Base-by-base conservation (phyloP, 2,797 vertebrate species). In the Acipenser oxyrinchus region DNA sequence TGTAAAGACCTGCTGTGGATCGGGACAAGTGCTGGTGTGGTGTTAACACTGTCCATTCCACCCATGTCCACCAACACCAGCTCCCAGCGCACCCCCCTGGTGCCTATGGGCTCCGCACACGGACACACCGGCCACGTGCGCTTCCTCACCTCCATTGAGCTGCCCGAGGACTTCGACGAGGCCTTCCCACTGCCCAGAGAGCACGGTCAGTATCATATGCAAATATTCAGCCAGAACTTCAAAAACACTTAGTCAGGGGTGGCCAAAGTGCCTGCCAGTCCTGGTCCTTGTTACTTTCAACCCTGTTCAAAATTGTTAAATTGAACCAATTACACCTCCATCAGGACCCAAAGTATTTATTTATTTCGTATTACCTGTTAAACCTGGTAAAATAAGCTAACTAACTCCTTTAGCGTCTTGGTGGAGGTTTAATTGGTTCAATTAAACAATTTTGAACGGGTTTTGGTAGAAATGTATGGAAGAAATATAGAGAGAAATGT, bases 61-160 rank as follows among this genome's bases (percentile, higher is more conserved):
- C 81, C 81, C 0, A 83, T 95, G 70, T 84, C 90, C 0, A 83
- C 91, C 75, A 90, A 85, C 73, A 86, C 88, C 3, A 86, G 77
- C 57, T 81, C 86, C 0, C 65, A 88, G 63, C 90, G 90, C 61
- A 81, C 81, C 0, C 88, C 92, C 0, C 87, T 93, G 1, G 69
- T 80, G 6, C 88, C 96, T 0, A 91, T 95, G 74, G 96, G 96
- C 57, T 93, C 96, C 0, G 92, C 95, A 7, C 96, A 98, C 1
- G 96, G 96, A 2, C 96, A 99, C 89, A 98, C 96, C 0, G 96
- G 96, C n/a, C 96, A 99, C 0, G 96, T 99, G 37, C 93, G 96
- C 0, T 99, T 99, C 84, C 90, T 99, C 66, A 97, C 96, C 0
- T 91, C 94, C 10, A 92, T 98, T 4, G 93, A 98, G 74, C 85